Base-by-base conservation (phyloP, 2,113 vertebrate species). In the Grammomys surdaster region DNA sequence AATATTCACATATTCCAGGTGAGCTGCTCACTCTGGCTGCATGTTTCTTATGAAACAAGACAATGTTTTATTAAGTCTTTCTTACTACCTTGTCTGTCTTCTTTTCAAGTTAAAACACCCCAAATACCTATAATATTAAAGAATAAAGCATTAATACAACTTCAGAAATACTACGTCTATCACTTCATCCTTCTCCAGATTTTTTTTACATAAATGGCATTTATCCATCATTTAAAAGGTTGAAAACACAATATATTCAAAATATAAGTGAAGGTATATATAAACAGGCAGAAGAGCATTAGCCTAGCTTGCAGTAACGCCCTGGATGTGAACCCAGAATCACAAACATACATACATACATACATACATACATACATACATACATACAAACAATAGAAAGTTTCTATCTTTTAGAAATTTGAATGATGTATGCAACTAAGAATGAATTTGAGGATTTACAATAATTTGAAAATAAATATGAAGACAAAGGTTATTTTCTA, bases 21-120 rank as follows among this genome's bases (percentile, higher is more conserved):
- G 54, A 85, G n/a, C 58, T 56, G 0, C 77, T 40, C 76, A 58
- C 48, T 69, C 4, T 28, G 2, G 40, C 36, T 33, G 10, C 9
- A 70, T 0, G 63, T 56, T 69, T 77, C 91, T 24, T 58, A 69
- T 14, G 67, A 69, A 33, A n/a, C 10, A 54, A 88, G 31, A 58
- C 13, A 33, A 24, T 31, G 14, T 46, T 94, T 90, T 48, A 46
- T 70, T 88, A 63, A 20, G 60, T 22, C 28, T 28, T 5, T 87
- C 5, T 90, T 76, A 85, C 20, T 60, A 60, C 7, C 33, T 51
- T 43, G 63, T 54, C 80, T 2, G 67, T 9, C 58, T 86, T 72
- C 40, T 89, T 93, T 92, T 89, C 28, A 89, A 95, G 88, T 88
- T 86, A 75, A 95, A 91, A 72, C 7, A 87, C 7, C 17, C 54